Base-by-base conservation (phyloP, 2,797 vertebrate genomes). In the Spatula versicolor region DNA sequence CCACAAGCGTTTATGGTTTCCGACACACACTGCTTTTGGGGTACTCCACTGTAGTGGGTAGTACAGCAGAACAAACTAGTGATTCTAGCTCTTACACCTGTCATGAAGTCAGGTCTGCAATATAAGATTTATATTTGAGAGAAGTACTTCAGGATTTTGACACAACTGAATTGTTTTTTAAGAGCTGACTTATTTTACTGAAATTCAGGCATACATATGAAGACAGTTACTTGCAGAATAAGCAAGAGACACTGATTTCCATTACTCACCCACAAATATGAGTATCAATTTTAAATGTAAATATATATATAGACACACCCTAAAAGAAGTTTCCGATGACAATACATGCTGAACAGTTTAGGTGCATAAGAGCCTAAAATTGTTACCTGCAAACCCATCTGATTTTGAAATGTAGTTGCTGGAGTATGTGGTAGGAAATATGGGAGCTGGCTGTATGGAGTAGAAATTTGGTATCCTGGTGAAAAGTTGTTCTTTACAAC, bases 401-500 rank as follows among this genome's bases (percentile, higher is more conserved):
- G 95, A 55, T 84, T 96, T n/a, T 97, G 96, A 94, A 98, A 96
- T 22, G 97, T 96, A 87, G 97, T 97, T 78, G 91, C 88, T 56
- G 98, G 96, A 37, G 97, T 97, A 77, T 96, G 97, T 50, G 97
- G 94, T 41, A 96, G 86, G 50, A 96, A 96, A 90, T 43, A 97
- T 0, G 97, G 90, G 15, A 93, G 76, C 17, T 98, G 98, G 95
- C 94, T 96, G 85, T 98, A 98, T 19, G 98, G 97, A 83, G 98
- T 97, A 66, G 98, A 98, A 50, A 98, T 96, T 7, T 97, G 97
- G 54, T 94, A 92, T 73, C 92, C 88, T 48, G 97, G 92, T 58
- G 97, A 94, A 30, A 98, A 97, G 25, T 94, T 96, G 45, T 95
- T 97, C 96, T 98, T 99, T 54, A 98, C 96, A 69, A 99, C 96